Conservation (phyloP, 2,797 vertebrate species). For the Anguilla marmorata region DNA sequence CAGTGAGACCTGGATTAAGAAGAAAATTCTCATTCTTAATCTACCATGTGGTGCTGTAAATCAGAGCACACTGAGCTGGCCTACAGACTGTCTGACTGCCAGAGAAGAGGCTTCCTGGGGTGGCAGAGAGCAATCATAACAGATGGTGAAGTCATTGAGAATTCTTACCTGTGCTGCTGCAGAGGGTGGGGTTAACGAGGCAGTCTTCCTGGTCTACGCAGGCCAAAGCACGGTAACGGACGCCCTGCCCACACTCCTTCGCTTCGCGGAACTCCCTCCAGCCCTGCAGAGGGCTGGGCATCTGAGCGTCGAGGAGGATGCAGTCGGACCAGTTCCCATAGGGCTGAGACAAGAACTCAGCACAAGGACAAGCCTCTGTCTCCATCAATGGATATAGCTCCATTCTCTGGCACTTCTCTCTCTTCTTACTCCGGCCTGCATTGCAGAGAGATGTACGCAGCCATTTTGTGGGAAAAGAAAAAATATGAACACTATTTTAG, state of each 20-base stretch:
- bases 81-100: neutral
- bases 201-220: constrained; percentile 71
- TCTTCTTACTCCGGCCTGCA: constrained; percentile 82
- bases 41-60: neutral
- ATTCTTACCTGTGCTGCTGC: constrained; percentile 74
- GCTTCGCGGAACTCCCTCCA: constrained; percentile 35
- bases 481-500: neutral
- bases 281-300: constrained; percentile 48
- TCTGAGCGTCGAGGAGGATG: constrained; percentile 58
- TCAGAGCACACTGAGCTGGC: neutral
- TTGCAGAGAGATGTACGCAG: neutral
- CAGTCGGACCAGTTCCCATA: constrained; percentile 82
- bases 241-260: constrained; percentile 73
- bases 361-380: constrained; percentile 74
- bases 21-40: neutral
- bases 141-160: neutral
- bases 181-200: constrained; percentile 69
- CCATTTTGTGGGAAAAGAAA: neutral
- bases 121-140: neutral
- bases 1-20: neutral
- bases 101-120: neutral
- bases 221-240: constrained; percentile 67
- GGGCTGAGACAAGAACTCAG: constrained; percentile 65
- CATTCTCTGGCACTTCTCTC: constrained; percentile 76
- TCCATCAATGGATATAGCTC: constrained; percentile 73